Base-by-base conservation (phyloP, 2,888 invertebrate genomes). In the Acanthoscelides obtectus region DNA sequence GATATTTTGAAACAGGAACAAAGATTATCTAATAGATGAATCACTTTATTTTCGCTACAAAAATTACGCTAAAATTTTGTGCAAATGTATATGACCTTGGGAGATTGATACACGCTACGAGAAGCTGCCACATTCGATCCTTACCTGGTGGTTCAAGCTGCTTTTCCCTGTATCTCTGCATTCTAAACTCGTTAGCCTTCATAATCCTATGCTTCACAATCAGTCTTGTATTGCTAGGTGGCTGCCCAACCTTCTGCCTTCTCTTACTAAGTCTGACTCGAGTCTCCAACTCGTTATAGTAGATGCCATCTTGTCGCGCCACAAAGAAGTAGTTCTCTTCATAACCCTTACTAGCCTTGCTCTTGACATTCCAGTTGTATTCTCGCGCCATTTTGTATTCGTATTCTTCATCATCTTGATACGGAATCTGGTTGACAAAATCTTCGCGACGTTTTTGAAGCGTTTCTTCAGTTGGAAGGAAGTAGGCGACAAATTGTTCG, bases 291-390 rank as follows among this genome's bases (percentile, higher is more conserved):
- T 98, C 98, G 86, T 98, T 96, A 86, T 97, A 99, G 86, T 93
- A 98, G 4, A 97, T 95, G 65, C 94, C 94, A 83, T 96, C 95
- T 77, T 93, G 92, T 72, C 97, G 90, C 77, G 97, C 91, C 72
- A 98, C 95, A 86, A 98, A 92, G 87, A 97, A 98, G 84, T 98
- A 98, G 84, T 97, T 99, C 86, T 99, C 98, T 85, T 98, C 98
- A 80, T 97, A 98, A 64, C 97, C 85, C 77, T 85, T 85, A 75
- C 84, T 85, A 0, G 85, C 85, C 77, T 98, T 98, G 85, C 97
- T 98, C 86, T 99, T 98, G 21, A 99, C 98, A 83, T 98, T 98
- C 99, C 99, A 99, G 84, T 98, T 98, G 85, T 99, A 99, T 83
- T 99, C 99, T 75, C 99, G 89, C 0, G 98, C 96, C 92, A 99